A percentile compares a stretch with the other conserved stretches of the same genome.
Evolutionary conservation across 2,113 vertebrate genomes (phyloP).

Genomic region (Aleadryas rufinucha): DNA sequence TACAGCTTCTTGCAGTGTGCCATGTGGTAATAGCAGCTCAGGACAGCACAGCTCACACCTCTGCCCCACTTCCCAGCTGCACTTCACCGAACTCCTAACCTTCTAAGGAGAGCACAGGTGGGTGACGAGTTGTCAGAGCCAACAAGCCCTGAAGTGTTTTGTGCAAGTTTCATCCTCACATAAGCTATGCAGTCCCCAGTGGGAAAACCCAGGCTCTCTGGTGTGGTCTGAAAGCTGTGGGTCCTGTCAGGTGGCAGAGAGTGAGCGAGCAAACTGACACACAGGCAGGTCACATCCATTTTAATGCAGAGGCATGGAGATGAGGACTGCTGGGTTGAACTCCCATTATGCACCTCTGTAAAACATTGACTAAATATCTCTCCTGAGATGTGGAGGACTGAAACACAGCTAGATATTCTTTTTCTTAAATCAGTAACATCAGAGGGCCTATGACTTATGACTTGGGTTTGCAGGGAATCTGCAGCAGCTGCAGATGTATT

Average conservation of each 20-base stretch:
- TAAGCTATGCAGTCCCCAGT: not conserved
- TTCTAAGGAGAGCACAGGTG: not conserved
- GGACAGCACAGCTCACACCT: not conserved
- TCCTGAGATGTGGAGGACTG: not conserved
- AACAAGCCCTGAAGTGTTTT: not conserved
- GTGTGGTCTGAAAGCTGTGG: not conserved
- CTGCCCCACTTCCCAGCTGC: not conserved
- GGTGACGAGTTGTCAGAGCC: not conserved
- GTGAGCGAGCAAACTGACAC: fast-evolving
- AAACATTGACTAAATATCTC: not conserved
- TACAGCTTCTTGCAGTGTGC: not conserved
- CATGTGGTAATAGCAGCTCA: fast-evolving
- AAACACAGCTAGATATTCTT: not conserved
- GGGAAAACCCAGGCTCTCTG: not conserved
- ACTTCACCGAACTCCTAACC: not conserved
- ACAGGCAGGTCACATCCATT: fast-evolving
- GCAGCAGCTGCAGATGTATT: not conserved
- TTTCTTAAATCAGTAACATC: not conserved
- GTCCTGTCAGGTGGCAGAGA: not conserved
- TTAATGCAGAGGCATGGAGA: not conserved
- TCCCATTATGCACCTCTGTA: not conserved
- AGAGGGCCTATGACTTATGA: not conserved
- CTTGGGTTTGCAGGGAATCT: not conserved
- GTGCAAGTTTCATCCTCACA: not conserved
- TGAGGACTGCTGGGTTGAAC: not conserved